Evolutionary conservation across 2,113 vertebrate genomes (phyloP), one percentile per base, ranked within the genome.

Genomic region (Fulica atra): DNA sequence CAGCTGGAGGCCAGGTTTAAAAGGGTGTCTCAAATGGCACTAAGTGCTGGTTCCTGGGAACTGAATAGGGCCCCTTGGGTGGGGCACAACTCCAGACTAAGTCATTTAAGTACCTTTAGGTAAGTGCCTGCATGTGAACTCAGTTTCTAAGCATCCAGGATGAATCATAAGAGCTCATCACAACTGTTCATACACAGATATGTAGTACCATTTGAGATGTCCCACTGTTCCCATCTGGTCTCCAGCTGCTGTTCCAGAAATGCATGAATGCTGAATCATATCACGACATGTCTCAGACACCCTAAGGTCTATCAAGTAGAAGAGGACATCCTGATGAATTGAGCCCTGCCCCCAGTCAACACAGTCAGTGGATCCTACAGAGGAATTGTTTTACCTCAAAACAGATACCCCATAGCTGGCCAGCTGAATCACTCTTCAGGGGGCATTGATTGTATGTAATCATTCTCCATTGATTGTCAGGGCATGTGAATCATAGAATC

Each of bases 391-490:
- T 81, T 26, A 28, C 23, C n/a, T 87, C 59, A 57, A 73, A 73
- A 66, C 57, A 80, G n/a, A 42, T 13, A 16, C 5, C 13, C 0
- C 0, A 13, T 77, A 38, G 53, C 28, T 60, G 53, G 9, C 31
- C 25, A 36, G 19, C 25, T 36, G 80, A 83, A 33, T 64, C 54
- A 12, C 48, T 64, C 42, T 56, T 73, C n/a, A 33, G 31, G 56
- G 12, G 16, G 28, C 0, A 0, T 17, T 83, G 36, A 11, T 28
- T 71, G 12, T 61, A 3, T 35, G 28, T 31, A 71, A 68, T 83
- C 25, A 28, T 13, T 59, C 15, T 57, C 46, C 18, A 7, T 54
- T 59, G 42, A 54, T 19, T 81, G n/a, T 44, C 35, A 65, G 26
- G 28, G 29, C 69, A 57, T 77, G 64, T 73, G 76, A 92, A 72